Conservation (phyloP, 1,140 invertebrate genomes). For the Geopemphigus sp. region DNA sequence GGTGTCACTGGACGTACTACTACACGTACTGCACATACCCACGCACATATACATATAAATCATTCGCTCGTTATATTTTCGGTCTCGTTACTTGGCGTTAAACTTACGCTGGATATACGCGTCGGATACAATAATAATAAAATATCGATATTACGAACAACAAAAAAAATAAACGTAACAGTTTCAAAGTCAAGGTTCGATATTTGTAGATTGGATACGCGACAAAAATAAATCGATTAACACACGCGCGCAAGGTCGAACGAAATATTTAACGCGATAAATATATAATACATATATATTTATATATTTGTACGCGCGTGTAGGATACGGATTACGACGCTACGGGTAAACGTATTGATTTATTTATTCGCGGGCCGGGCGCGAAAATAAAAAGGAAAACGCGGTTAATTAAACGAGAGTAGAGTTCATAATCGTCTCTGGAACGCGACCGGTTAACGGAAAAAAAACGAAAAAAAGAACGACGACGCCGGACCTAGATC, state of each 20-base stretch:
- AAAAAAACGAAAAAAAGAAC: background rate
- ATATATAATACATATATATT: too few relatives aligned
- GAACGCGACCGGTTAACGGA: background rate
- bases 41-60: too few relatives aligned
- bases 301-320: too few relatives aligned
- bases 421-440: background rate
- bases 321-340: too few relatives aligned
- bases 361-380: too few relatives aligned
- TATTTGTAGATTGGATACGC: constrained; percentile 22
- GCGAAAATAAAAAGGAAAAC: too few relatives aligned
- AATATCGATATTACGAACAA: background rate
- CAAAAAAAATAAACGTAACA: too few relatives aligned
- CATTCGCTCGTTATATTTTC: too few relatives aligned
- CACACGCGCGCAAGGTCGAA: constrained; percentile 19
- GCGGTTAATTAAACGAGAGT: background rate
- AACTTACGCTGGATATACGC: too few relatives aligned
- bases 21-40: too few relatives aligned
- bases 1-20: too few relatives aligned
- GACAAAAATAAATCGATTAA: constrained; percentile 19
- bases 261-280: background rate
- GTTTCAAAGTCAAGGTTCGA: constrained; percentile 39
- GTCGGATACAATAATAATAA: background rate
- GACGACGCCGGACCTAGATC: background rate
- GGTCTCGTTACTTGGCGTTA: too few relatives aligned
- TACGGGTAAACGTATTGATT: background rate